phyloP scores from a whole-genome alignment of 2,888 invertebrate species.

The Syritta pipiens region DNA sequence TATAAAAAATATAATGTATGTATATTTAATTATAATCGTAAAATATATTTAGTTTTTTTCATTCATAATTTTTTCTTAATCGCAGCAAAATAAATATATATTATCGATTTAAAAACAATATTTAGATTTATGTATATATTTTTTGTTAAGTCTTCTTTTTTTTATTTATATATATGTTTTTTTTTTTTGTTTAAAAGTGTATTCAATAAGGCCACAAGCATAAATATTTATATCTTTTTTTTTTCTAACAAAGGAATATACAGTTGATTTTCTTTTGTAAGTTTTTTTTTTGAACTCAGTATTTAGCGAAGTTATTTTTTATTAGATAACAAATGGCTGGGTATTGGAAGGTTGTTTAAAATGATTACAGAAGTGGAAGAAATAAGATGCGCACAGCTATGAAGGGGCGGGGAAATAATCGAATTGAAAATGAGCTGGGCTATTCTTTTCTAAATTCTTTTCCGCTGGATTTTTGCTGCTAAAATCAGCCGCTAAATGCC shows the following conservation, averaged over 20 bases:
- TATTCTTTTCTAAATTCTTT: too few species aligned
- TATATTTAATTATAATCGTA: constrained; percentile 40
- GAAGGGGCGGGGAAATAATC: too few species aligned
- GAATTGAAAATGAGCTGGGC: too few species aligned
- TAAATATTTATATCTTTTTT: constrained; percentile 33
- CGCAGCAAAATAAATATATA: constrained; percentile 68
- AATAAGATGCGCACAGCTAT: too few species aligned
- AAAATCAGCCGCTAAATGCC: too few species aligned
- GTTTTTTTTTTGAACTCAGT: constrained; percentile 37
- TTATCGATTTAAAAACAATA: constrained; percentile 33
- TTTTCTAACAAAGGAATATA: constrained; percentile 36
- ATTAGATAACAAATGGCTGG: too few species aligned
- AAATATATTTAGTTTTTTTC: constrained; percentile 33
- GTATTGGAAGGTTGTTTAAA: too few species aligned
- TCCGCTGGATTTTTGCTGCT: too few species aligned
- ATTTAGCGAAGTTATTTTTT: constrained; percentile 21
- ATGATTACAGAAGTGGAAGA: too few species aligned
- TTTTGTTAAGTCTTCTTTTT: constrained; percentile 53
- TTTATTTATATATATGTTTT: constrained; percentile 5
- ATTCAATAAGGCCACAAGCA: constrained; percentile 66
- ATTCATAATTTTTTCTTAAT: constrained; percentile 30
- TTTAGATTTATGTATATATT: constrained; percentile 16
- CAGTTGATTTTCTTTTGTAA: constrained; percentile 3
- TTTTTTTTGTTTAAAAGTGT: constrained; percentile 25
- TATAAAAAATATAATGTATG: constrained; percentile 69